Percentiles rank a stretch among this genome's conserved stretches.
These are phyloP conservation scores for Drosophila arawakana DNA, from an alignment of 1,140 invertebrate genomes.

Conservation along the genomic window DNA sequence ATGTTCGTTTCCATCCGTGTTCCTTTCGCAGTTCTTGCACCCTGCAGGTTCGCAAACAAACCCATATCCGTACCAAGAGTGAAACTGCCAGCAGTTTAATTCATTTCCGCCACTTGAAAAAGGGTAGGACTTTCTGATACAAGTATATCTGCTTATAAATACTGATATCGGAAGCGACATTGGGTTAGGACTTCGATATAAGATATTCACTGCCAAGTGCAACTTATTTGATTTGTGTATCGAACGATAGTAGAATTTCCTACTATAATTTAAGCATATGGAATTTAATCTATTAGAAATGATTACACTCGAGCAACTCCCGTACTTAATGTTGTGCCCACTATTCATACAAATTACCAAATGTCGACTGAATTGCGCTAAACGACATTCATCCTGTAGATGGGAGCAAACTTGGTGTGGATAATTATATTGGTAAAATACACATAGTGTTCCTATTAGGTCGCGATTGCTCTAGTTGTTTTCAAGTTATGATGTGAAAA, in stretches of 20 bases:
- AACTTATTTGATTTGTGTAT: conserved; percentile 44
- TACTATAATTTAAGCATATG: not conserved
- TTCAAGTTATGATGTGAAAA: too few relatives aligned
- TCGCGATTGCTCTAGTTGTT: too few relatives aligned
- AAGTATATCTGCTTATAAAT: conserved; percentile 12
- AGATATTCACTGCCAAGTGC: conserved; percentile 32
- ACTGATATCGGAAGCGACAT: conserved; percentile 21
- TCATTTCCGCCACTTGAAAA: conserved; percentile 38
- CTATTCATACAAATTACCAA: too few relatives aligned
- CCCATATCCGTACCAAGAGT: not conserved
- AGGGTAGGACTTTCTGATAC: conserved; percentile 10
- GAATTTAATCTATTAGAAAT: too few relatives aligned
- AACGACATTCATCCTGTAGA: too few relatives aligned
- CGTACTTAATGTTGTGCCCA: too few relatives aligned
- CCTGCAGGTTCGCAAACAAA: conserved; percentile 24
- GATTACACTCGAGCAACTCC: too few relatives aligned
- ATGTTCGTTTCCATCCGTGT: conserved; percentile 5
- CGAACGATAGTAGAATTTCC: not conserved
- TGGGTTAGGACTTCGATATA: conserved; percentile 21
- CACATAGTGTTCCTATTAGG: too few relatives aligned
- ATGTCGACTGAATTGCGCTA: too few relatives aligned
- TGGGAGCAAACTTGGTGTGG: too few relatives aligned
- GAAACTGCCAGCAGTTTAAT: conserved; percentile 36
- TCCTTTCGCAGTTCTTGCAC: conserved; percentile 16
- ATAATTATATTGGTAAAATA: too few relatives aligned